Evolutionary conservation across 1,140 invertebrate genomes (phyloP), one percentile per base, ranked within the genome.

Genomic region (Macrosteles quadrilineatus): DNA sequence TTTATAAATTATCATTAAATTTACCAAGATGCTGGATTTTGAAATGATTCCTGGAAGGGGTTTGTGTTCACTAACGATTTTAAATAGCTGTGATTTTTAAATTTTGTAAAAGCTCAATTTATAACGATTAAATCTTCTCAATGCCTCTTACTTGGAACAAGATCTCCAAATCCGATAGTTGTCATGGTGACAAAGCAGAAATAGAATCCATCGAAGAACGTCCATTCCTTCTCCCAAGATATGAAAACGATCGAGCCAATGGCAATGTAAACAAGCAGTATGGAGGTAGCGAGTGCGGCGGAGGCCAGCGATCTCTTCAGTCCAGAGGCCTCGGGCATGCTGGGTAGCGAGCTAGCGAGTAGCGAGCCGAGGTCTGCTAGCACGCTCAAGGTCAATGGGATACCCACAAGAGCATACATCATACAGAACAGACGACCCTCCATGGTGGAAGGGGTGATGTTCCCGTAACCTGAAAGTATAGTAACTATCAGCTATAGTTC

Each of bases 391-490:
- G 95, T 97, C 53, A 98, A 82, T 1, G 96, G 96, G 76, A 97
- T 96, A 17, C 96, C 96, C 40, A 98, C 87, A 53, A 97, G 84
- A 9, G 96, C 95, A 79, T 97, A 98, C 17, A 95, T 82, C 55
- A 98, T 95, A 79, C 95, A 98, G 77, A 97, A 94, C 27, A 91
- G 82, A 67, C 93, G 86, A 6, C 97, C 97, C 78, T 87, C 85
- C 69, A 86, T 86, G 1, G 96, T 98, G 32, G 89, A 88, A 0
- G 97, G 96, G 14, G 94, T 94, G 72, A 98, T 93, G 78, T 98
- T 96, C 55, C 97, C 97, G 81, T 98, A 98, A 69, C 96, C 96
- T 96, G 78, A n/a, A n/a, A n/a, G n/a, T n/a, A n/a, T n/a, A n/a
- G n/a, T n/a, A n/a, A n/a, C n/a, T n/a, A n/a, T n/a, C n/a, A n/a